Base-by-base conservation (phyloP, 2,888 invertebrate genomes). In the Scrobipalpa atriplicella region DNA sequence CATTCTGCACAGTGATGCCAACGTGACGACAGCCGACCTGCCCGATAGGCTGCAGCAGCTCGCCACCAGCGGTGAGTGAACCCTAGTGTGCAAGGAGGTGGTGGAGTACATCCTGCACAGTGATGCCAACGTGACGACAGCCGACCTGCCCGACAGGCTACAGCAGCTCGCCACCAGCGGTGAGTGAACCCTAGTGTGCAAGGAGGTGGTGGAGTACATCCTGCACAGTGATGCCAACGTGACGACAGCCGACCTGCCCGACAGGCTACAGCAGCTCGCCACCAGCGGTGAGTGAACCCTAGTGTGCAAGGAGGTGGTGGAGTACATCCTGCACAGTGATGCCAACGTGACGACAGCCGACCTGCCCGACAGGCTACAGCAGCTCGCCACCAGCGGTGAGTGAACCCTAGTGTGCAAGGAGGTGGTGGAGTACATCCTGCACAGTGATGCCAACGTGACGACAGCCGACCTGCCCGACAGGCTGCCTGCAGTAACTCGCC, bases 201-300 rank as follows among this genome's bases (percentile, higher is more conserved):
- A 95, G 82, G 97, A 97, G 83, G 98, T 98, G 86, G 93, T 97
- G 69, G 95, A 96, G 0, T 96, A 98, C 84, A 97, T 98, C 75
- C 90, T 95, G 75, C 95, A 96, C 65, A 95, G 95, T 78, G 95
- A 96, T 77, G 95, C 95, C 43, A 93, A 95, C 73, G 94, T 95
- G 70, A 94, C 95, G 67, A 96, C 96, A 2, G 96, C 96, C 9
- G 96, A 97, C 82, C 93, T 98, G 75, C 96, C 97, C 5, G 94
- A 95, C 67, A 29, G 39, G 39, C 39, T 39, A 8, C 39, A 39
- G 39, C 39, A 39, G 11, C 39, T 39, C 8, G 39, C 39, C 39
- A 11, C 39, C 39, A 39, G 39, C 39, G 39, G 38, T 60, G 60
- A 60, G 60, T 56, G 29, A 29, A 29, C 52, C 9, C 18, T 5